Evolutionary conservation across 2,888 invertebrate species (phyloP).

Genomic region (Cotesia congregata): DNA sequence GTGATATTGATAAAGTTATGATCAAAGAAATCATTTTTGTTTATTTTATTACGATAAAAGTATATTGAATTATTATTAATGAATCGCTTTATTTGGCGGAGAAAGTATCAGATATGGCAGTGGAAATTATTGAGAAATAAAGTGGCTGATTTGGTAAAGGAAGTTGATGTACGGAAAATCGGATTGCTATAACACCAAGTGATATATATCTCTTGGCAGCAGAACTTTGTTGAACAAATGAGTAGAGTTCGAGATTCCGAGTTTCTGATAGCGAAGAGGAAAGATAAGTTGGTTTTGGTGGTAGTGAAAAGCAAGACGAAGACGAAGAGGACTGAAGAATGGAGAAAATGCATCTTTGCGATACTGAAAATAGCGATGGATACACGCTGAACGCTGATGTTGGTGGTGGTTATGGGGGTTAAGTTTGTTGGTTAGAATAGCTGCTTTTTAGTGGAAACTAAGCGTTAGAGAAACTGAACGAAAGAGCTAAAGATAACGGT

Average conservation of each 20-base stretch:
- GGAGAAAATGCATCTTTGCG: slow-evolving; percentile 45
- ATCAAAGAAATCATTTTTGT: not conserved
- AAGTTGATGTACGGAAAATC: not conserved
- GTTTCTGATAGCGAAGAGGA: slow-evolving; percentile 50
- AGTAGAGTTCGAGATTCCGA: slow-evolving; percentile 44
- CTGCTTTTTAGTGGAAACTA: slow-evolving; percentile 29
- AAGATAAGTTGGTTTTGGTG: not conserved
- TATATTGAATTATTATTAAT: not conserved
- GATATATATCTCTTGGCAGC: slow-evolving; percentile 45
- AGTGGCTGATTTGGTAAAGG: not conserved
- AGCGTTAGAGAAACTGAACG: slow-evolving; percentile 39
- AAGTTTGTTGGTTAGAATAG: not conserved
- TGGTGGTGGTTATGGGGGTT: not conserved
- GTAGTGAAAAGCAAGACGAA: not conserved
- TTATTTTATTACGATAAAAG: not conserved
- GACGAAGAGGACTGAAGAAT: slow-evolving; percentile 40
- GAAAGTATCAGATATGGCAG: not conserved
- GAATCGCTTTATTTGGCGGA: not conserved
- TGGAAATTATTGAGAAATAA: not conserved
- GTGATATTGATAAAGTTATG: slow-evolving; percentile 15
- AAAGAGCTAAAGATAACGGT: not conserved
- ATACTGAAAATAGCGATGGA: slow-evolving; percentile 45
- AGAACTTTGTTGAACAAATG: slow-evolving; percentile 44
- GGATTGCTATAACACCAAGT: slow-evolving; percentile 28
- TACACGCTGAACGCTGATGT: slow-evolving; percentile 19